Evolutionary conservation across 2,888 invertebrate genomes (phyloP).

Genomic region (Tenthredo mesomela): DNA sequence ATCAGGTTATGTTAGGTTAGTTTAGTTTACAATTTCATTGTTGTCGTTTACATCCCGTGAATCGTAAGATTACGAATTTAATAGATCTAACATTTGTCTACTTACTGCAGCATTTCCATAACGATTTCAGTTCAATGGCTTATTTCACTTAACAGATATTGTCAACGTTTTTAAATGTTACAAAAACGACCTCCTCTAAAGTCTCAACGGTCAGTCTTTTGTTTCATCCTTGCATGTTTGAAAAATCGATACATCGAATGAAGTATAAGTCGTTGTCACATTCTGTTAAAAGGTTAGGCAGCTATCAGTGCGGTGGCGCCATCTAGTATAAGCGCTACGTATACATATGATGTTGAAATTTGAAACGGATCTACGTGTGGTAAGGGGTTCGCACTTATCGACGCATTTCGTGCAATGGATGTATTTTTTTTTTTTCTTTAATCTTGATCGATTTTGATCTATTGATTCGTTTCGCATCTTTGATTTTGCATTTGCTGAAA

Average conservation of each 20-base stretch:
- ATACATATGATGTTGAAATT: neutral
- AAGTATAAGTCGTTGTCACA: neutral
- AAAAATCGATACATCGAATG: neutral
- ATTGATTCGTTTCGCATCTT: neutral
- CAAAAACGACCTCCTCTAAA: neutral
- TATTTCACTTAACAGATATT: neutral
- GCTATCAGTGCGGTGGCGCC: neutral
- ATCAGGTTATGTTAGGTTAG: constrained; percentile 6
- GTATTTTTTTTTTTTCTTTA: neutral
- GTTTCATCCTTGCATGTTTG: neutral
- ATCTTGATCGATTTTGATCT: neutral
- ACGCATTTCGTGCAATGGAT: neutral
- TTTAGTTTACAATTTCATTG: neutral
- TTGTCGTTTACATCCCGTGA: neutral
- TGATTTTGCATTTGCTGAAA: neutral
- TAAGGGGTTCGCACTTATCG: neutral
- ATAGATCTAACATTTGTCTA: neutral
- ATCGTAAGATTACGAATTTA: neutral
- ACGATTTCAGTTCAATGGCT: neutral
- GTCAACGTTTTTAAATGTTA: neutral
- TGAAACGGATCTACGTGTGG: neutral
- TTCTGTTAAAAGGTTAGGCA: neutral
- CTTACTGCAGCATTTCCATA: constrained; percentile 25
- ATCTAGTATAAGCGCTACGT: neutral
- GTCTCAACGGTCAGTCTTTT: neutral